A percentile compares a stretch with the other conserved stretches of the same genome.
Conservation (phyloP, 2,888 invertebrate species). For the Cyclophora punctaria region DNA sequence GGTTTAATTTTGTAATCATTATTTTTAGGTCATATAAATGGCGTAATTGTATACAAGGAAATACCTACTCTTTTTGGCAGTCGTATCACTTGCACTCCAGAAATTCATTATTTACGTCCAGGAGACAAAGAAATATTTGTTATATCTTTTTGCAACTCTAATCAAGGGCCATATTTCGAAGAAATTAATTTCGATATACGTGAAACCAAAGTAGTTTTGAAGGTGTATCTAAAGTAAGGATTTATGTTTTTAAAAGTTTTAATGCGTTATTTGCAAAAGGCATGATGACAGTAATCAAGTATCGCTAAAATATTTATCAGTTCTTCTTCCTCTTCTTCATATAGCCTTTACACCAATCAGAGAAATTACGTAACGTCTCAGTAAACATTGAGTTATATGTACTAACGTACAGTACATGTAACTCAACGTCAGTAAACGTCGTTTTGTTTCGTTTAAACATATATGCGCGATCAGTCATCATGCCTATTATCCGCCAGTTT, state of each 20-base stretch:
- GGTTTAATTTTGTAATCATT: slow-evolving; percentile 7
- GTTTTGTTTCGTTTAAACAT: no score
- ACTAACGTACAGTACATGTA: no score
- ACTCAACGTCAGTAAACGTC: no score
- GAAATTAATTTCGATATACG: slow-evolving; percentile 74
- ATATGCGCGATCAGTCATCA: no score
- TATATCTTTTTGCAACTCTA: slow-evolving; percentile 72
- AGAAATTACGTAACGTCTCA: background rate
- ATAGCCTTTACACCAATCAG: background rate
- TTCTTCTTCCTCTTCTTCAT: background rate
- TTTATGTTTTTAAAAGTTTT: no score
- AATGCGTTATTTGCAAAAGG: no score
- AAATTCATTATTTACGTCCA: slow-evolving; percentile 56
- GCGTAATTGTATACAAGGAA: slow-evolving; percentile 64
- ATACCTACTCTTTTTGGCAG: slow-evolving; percentile 73
- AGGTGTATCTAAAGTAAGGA: slow-evolving; percentile 74
- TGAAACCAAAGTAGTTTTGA: slow-evolving; percentile 73
- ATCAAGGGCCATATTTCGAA: slow-evolving; percentile 78
- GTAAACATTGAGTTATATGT: background rate
- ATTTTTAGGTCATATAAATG: slow-evolving; percentile 74
- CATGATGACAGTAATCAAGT: no score
- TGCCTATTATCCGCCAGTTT: background rate
- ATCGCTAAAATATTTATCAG: no score
- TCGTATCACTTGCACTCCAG: slow-evolving; percentile 67
- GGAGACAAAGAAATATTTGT: slow-evolving; percentile 69